Evolutionary conservation across 2,888 invertebrate species (phyloP).

Genomic region (Parnassius apollo): DNA sequence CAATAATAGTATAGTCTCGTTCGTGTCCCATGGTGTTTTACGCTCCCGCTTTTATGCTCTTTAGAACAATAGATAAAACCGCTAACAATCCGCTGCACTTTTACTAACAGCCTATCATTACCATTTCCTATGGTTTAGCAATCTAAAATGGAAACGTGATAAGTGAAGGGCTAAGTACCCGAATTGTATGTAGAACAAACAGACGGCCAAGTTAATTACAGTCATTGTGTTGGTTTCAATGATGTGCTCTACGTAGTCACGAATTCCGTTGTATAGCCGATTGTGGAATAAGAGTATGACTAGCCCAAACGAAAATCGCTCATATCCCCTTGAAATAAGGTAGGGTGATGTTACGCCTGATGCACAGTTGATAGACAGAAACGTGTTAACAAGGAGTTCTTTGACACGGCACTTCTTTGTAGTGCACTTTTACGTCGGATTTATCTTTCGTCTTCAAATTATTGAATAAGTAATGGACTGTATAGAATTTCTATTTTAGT

Average conservation of each 20-base stretch:
- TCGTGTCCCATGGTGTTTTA: too few species aligned
- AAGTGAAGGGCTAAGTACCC: constrained; percentile 73
- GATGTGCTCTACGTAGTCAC: constrained; percentile 30
- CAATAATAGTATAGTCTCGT: too few species aligned
- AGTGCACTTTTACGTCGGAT: constrained; percentile 13
- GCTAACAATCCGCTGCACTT: constrained; percentile 37
- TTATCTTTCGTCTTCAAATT: constrained; percentile 10
- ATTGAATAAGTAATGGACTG: constrained; percentile 20
- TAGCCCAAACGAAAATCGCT: neutral
- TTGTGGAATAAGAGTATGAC: neutral
- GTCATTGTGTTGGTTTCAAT: constrained; percentile 48
- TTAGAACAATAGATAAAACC: constrained; percentile 7
- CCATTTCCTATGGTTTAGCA: constrained; percentile 64
- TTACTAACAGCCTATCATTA: constrained; percentile 56
- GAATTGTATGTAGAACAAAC: constrained; percentile 71
- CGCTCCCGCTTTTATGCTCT: too few species aligned
- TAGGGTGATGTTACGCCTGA: neutral
- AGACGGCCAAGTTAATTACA: constrained; percentile 64
- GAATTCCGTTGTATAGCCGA: constrained; percentile 10
- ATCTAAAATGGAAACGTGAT: constrained; percentile 71
- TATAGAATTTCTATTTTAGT: too few species aligned
- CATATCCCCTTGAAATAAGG: neutral
- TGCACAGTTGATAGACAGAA: constrained; percentile 1
- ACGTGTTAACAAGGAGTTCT: constrained; percentile 12
- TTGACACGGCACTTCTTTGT: constrained; percentile 17